These are phyloP conservation scores for Asbolus verrucosus DNA, from an alignment of 1,140 invertebrate genomes.

Conservation along the genomic window DNA sequence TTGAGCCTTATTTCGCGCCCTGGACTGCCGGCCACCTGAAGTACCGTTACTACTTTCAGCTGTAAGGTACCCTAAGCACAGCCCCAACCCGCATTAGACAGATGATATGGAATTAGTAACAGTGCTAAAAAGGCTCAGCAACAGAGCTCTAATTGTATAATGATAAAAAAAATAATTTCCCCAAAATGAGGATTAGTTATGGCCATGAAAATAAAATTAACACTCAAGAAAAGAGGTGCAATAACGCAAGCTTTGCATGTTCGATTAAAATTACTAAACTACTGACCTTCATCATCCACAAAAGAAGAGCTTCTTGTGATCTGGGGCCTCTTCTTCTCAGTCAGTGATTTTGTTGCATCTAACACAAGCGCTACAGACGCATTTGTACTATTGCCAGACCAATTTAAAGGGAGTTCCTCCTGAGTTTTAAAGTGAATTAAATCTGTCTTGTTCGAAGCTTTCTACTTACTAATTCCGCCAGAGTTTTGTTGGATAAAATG, in stretches of 20 bases:
- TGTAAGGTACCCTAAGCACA: constrained; percentile 34
- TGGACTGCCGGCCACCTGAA: constrained; percentile 19
- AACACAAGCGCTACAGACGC: background rate
- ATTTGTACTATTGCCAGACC: background rate
- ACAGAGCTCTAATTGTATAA: too few relatives aligned
- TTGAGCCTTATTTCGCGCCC: background rate
- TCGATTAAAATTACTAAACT: too few relatives aligned
- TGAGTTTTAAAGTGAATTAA: background rate
- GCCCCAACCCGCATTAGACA: constrained; percentile 24
- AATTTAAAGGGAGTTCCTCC: background rate
- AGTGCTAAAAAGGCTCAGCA: background rate
- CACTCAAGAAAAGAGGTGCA: too few relatives aligned
- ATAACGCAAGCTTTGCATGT: too few relatives aligned
- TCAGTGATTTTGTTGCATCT: constrained; percentile 1
- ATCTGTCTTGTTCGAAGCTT: background rate
- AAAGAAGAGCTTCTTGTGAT: constrained; percentile 6
- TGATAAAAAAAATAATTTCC: constrained; percentile 6
- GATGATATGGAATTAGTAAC: constrained; percentile 14
- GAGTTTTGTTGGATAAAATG: too few relatives aligned
- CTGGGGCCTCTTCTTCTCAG: background rate
- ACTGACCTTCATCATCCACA: constrained; percentile 31
- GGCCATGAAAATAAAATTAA: constrained; percentile 6
- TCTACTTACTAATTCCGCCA: constrained; percentile 14
- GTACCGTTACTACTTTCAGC: constrained; percentile 33
- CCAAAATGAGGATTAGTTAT: background rate